These are phyloP conservation scores for Seriola dumerili DNA, from an alignment of 2,113 vertebrate species.

Conservation along the genomic window DNA sequence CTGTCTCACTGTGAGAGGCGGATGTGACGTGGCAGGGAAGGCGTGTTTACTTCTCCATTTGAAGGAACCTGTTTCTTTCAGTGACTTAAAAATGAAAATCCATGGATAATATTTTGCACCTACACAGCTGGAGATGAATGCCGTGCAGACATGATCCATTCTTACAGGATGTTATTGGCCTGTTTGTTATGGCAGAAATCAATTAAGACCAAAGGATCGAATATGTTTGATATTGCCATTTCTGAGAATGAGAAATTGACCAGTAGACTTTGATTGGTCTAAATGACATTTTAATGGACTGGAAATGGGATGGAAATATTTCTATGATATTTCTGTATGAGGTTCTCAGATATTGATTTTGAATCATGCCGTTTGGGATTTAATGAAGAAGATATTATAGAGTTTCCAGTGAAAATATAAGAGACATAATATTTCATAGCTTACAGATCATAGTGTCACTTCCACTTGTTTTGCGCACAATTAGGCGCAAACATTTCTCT, in stretches of 20 bases:
- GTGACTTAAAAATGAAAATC: background rate
- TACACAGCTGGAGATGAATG: background rate
- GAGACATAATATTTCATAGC: background rate
- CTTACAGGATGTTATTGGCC: background rate
- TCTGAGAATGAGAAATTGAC: conserved; percentile 13
- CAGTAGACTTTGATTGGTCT: conserved; percentile 14
- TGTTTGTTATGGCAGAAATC: background rate
- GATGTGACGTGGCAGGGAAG: background rate
- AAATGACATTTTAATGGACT: conserved; percentile 39
- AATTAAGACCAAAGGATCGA: conserved; percentile 2
- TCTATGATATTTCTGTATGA: background rate
- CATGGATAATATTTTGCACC: background rate
- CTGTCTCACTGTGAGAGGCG: background rate
- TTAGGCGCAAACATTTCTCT: conserved; percentile 9
- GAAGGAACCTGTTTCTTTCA: background rate
- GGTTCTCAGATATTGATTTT: conserved; percentile 18
- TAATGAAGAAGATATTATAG: background rate
- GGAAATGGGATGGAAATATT: conserved; percentile 13
- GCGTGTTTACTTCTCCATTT: conserved; percentile 10
- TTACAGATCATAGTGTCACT: background rate
- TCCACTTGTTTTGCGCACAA: conserved; percentile 21
- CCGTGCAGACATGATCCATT: background rate
- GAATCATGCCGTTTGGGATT: conserved; percentile 1
- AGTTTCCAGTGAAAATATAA: background rate
- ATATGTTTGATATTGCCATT: background rate